Base-by-base conservation (phyloP, 37 sponge, comb jelly and placozoan species). In the Hormiphora californensis region DNA sequence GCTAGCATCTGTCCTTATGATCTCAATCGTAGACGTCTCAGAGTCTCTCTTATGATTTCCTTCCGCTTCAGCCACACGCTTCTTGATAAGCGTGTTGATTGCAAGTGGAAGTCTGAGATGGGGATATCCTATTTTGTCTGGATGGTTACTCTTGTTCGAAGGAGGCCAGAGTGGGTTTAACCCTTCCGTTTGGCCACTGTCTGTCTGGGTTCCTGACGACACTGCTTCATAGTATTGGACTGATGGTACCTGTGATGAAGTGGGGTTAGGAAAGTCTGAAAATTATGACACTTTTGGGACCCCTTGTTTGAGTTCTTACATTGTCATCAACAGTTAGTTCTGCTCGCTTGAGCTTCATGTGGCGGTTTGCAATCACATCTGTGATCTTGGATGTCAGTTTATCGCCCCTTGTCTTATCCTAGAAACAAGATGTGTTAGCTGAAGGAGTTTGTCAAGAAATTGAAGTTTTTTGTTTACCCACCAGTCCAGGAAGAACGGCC, bases 41-140 rank as follows among this genome's bases (percentile, higher is more conserved):
- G n/a, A n/a, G n/a, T n/a, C n/a, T n/a, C n/a, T n/a, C n/a, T n/a
- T n/a, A n/a, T n/a, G n/a, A n/a, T n/a, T n/a, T n/a, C n/a, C n/a
- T n/a, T n/a, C n/a, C n/a, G n/a, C n/a, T n/a, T n/a, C n/a, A n/a
- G n/a, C n/a, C n/a, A n/a, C n/a, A n/a, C n/a, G n/a, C n/a, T n/a
- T n/a, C n/a, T n/a, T n/a, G n/a, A n/a, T n/a, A n/a, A 73, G 81
- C 3, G 81, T 73, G 81, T 73, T 73, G 11, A 73, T 73, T n/a
- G 44, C 81, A 27, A 73, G 81, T 1, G 81, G 81, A 11, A 73
- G 46, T 2, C 81, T 3, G 7, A 73, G 81, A 46, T 41, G 21
- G 46, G 81, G 46, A 40, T 73, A 40, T 2, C 81, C 81, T 33
- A 73, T 73, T 28, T 73, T 73, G 44, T 73, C 81, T 27, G 81